A percentile compares a stretch with the other conserved stretches of the same genome.
Conservation (phyloP, 2,797 vertebrate genomes). For the Agapornis canus region DNA sequence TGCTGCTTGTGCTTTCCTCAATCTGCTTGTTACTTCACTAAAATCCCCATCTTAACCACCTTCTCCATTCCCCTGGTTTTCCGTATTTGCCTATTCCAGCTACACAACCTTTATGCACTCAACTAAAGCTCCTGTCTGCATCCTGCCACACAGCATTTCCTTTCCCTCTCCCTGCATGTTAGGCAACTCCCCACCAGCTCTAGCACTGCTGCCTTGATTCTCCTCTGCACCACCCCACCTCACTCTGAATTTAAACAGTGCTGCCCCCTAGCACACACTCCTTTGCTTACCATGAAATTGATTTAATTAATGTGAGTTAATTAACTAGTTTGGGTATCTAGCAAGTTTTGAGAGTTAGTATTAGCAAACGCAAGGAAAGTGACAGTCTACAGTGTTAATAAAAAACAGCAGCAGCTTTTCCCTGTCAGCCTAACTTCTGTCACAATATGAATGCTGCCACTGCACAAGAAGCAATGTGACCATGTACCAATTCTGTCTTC, state of each 20-base stretch:
- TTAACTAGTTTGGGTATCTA: conserved; percentile 1
- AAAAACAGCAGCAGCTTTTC: conserved; percentile 1
- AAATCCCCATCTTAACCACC: neutral
- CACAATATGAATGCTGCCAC: neutral
- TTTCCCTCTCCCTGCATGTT: neutral
- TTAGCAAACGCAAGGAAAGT: conserved; percentile 12
- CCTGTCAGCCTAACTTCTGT: neutral
- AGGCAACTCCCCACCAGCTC: neutral
- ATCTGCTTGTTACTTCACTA: neutral
- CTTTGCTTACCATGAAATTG: neutral
- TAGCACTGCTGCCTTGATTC: neutral
- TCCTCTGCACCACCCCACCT: neutral
- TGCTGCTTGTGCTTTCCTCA: neutral
- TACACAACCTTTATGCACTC: neutral
- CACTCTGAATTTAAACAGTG: neutral
- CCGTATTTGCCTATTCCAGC: neutral
- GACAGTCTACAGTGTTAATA: neutral
- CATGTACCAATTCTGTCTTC: neutral
- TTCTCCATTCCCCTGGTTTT: neutral
- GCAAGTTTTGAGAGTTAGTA: neutral
- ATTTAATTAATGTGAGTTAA: conserved; percentile 36
- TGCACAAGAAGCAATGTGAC: neutral
- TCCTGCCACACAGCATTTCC: fast-evolving
- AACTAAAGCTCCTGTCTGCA: fast-evolving
- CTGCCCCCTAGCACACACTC: neutral